Conservation (phyloP, 2,888 invertebrate genomes). For the Zhuqinia jingwanae region DNA sequence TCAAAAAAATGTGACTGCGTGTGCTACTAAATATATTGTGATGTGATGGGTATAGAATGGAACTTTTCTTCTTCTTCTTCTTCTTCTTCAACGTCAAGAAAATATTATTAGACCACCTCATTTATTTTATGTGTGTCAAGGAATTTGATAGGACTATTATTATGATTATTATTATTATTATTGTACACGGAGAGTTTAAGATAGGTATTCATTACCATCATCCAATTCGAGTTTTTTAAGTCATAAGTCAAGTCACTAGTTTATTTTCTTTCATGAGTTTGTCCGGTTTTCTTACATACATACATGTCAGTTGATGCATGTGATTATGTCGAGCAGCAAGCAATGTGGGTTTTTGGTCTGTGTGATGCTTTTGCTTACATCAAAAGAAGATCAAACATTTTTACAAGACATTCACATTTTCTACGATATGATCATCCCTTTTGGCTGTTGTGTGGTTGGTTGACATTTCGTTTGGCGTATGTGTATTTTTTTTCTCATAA, state of each 20-base stretch:
- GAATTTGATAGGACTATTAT: slow-evolving; percentile 40
- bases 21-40: no score
- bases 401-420: slow-evolving; percentile 25
- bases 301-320: slow-evolving; percentile 20
- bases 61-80: neutral
- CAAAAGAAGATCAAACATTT: neutral
- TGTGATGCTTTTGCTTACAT: neutral
- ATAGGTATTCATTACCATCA: slow-evolving; percentile 26
- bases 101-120: neutral
- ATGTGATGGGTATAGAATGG: neutral
- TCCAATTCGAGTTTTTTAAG: neutral
- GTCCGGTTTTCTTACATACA: slow-evolving; percentile 6
- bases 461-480: neutral
- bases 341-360: neutral
- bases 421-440: slow-evolving; percentile 12
- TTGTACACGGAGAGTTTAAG: neutral
- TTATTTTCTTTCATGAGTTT: neutral
- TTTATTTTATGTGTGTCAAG: slow-evolving; percentile 33
- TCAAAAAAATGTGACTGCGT: slow-evolving; percentile 21
- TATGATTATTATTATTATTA: slow-evolving; percentile 8
- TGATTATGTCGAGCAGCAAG: neutral
- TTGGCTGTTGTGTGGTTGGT: neutral
- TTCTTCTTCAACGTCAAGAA: slow-evolving; percentile 12
- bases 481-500: slow-evolving; percentile 33
- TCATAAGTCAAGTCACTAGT: neutral